A percentile compares a stretch with the other conserved stretches of the same genome.
Evolutionary conservation across 1,140 invertebrate species (phyloP).

Genomic region (Eubasilissa regina): DNA sequence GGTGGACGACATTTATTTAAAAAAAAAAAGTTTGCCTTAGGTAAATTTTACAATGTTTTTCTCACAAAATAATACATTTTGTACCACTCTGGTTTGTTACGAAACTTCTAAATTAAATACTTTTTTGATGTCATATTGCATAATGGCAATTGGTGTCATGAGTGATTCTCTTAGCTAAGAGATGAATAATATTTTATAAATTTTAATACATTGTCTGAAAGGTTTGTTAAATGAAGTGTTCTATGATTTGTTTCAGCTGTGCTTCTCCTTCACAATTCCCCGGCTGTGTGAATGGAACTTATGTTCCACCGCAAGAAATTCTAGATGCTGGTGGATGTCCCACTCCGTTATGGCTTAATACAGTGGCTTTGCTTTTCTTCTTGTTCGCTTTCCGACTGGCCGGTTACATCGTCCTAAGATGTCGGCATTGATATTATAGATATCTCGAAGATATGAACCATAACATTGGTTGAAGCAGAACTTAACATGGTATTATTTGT

Average conservation of each 20-base stretch:
- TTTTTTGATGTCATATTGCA: too few species aligned
- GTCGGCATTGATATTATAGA: constrained; percentile 73
- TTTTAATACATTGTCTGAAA: too few species aligned
- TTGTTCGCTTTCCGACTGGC: constrained; percentile 82
- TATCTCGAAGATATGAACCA: not conserved
- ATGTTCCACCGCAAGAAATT: constrained; percentile 81
- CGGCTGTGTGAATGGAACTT: constrained; percentile 74
- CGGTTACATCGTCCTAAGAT: constrained; percentile 84
- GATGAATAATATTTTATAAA: too few species aligned
- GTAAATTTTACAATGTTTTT: too few species aligned
- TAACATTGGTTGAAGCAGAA: constrained; percentile 13
- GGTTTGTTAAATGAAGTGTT: too few species aligned
- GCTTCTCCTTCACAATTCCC: constrained; percentile 79
- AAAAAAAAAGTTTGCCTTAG: too few species aligned
- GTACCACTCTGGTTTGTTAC: too few species aligned
- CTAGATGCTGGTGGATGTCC: constrained; percentile 77
- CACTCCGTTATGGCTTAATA: constrained; percentile 84
- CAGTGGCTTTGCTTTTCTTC: constrained; percentile 81
- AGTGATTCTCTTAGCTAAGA: too few species aligned
- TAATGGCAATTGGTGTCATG: too few species aligned
- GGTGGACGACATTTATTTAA: too few species aligned
- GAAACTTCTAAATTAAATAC: too few species aligned
- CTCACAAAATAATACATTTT: too few species aligned
- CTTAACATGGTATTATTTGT: constrained; percentile 40
- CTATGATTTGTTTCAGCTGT: constrained; percentile 72